These are phyloP conservation scores for Urocynchramus pylzowi DNA, from an alignment of 2,113 vertebrate genomes.

Conservation along the genomic window DNA sequence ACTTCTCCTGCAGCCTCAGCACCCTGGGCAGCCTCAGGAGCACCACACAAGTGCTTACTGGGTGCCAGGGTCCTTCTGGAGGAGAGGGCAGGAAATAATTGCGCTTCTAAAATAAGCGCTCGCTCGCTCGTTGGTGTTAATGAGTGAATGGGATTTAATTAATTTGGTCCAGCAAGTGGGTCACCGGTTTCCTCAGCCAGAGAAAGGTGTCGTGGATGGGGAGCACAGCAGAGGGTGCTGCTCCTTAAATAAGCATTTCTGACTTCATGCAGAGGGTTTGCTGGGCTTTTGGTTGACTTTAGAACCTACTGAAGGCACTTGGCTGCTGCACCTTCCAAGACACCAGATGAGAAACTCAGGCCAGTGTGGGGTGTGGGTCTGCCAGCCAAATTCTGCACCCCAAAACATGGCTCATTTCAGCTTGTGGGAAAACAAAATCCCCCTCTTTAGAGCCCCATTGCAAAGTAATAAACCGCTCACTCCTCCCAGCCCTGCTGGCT, in stretches of 20 bases:
- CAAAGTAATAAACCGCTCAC: background rate
- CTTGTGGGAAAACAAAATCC: background rate
- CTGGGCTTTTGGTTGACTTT: background rate
- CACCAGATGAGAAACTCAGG: background rate
- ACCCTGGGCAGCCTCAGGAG: background rate
- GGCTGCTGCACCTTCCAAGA: background rate
- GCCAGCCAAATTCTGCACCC: background rate
- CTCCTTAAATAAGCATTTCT: background rate
- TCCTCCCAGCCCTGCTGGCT: background rate
- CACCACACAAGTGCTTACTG: accelerated
- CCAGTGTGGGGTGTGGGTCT: accelerated
- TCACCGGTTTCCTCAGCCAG: background rate
- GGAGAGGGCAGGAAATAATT: conserved; percentile 17
- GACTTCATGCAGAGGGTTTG: background rate
- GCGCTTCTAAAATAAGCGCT: conserved; percentile 47
- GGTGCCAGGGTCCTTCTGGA: background rate
- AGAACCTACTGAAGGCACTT: accelerated
- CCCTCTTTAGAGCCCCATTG: background rate
- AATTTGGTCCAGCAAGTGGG: conserved; percentile 43
- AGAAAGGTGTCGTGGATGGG: background rate
- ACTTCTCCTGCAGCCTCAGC: background rate
- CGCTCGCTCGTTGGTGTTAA: background rate
- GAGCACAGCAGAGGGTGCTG: background rate
- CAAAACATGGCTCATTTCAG: background rate
- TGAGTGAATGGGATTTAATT: conserved; percentile 34